Evolutionary conservation across 2,888 invertebrate genomes (phyloP), one percentile per base, ranked within the genome.

Genomic region (Rhabditophanes sp.): DNA sequence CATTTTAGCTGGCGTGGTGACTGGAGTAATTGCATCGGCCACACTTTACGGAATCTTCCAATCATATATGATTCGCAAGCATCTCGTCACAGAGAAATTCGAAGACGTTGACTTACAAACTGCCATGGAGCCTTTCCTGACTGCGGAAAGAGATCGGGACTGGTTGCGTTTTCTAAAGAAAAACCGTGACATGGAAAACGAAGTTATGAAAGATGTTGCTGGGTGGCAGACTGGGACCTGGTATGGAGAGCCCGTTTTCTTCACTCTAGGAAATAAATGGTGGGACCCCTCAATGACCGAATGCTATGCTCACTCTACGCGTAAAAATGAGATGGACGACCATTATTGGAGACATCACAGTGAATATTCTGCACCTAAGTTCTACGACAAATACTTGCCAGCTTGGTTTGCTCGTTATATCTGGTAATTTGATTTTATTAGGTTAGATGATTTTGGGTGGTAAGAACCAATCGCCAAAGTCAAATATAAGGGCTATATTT

Each of bases 191-290:
- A 62, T 67, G 24, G 71, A 71, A 45, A 60, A 63, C 27, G 66
- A 68, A 33, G 46, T 72, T 33, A 71, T 71, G 71, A 69, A 69
- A 48, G 60, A 70, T 41, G 67, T 68, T 11, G 67, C 68, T 16
- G 68, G 66, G 32, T 63, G 62, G 62, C 50, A 56, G 36, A 36
- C 62, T 6, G 70, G 71, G 28, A 71, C 68, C 8, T 63, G 64
- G 48, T 66, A 66, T 37, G 70, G 69, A 20, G 64, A 68, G 34
- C 67, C 69, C 25, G 59, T 70, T 25, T 71, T 61, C 47, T 64
- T 54, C 40, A 64, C 63, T n/a, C 46, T 59, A 17, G 62, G 56
- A 8, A 50, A 62, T 15, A 53, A 56, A 31, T 63, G 63, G 63
- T 61, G 56, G 54, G 60, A 61, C 46, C 58, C 56, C 25, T 24